Conservation (phyloP, 2,888 invertebrate species). For the Reticulitermes lucifugus region DNA sequence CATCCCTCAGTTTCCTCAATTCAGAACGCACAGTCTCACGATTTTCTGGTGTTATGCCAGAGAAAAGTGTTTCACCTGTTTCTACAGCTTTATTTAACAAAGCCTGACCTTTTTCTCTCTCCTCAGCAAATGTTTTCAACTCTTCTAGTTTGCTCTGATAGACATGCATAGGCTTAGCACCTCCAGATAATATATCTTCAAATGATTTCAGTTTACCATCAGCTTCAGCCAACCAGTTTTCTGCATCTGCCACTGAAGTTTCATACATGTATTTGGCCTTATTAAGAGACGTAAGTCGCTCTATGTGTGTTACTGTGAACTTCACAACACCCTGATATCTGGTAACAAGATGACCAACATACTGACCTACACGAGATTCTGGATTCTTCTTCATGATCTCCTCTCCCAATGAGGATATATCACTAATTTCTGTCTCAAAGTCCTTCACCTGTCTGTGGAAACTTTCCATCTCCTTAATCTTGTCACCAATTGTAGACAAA, state of each 20-base stretch:
- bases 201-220: conserved; percentile 77
- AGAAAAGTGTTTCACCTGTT: conserved; percentile 88
- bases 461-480: conserved; percentile 74
- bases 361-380: conserved; percentile 85
- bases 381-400: conserved; percentile 81
- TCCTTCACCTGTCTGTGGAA: conserved; percentile 74
- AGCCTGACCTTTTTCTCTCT: conserved; percentile 83
- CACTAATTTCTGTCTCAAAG: conserved; percentile 75
- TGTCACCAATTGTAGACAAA: conserved; percentile 75
- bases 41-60: conserved; percentile 87
- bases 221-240: conserved; percentile 82
- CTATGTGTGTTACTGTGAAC: conserved; percentile 76
- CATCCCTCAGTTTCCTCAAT: conserved; percentile 81
- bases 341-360: conserved; percentile 80
- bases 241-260: conserved; percentile 75
- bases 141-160: conserved; percentile 79
- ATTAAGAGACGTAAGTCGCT: conserved; percentile 78
- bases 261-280: conserved; percentile 77
- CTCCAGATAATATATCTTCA: conserved; percentile 76
- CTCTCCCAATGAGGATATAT: conserved; percentile 76
- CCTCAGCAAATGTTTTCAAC: conserved; percentile 77
- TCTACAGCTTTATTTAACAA: conserved; percentile 84
- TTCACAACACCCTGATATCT: conserved; percentile 82
- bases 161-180: conserved; percentile 76
- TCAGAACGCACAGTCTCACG: conserved; percentile 87